Base-by-base conservation (phyloP, 2,888 invertebrate genomes). In the Hyposoter didymator region DNA sequence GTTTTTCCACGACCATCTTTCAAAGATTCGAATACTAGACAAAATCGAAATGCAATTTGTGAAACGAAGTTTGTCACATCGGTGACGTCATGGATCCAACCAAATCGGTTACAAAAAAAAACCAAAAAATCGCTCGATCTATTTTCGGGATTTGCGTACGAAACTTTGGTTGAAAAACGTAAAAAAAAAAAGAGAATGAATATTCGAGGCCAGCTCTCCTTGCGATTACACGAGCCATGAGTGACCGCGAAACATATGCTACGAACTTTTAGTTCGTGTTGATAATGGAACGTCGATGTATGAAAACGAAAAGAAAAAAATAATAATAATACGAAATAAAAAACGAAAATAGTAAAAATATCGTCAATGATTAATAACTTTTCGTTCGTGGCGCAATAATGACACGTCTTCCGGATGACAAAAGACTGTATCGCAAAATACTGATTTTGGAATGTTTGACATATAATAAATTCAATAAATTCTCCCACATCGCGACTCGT, bases 381-480 rank as follows among this genome's bases (percentile, higher is more conserved):
- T 19, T 59, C 43, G 39, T 32, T 43, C 39, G 49, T 55, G 28
- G 28, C 59, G 59, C 28, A 59, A 59, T 28, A 59, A 59, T 59
- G 28, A 59, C 28, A 59, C 22, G 43, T 14, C 12, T 17, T 22
- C n/a, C 59, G 32, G 64, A 79, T 35, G 47, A 82, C 39, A 78
- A 78, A 84, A 85, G 67, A 78, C 81, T 79, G 82, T 83, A 82
- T 82, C 22, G 69, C 69, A 70, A 84, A 93, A 93, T 93, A 93
- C 93, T 93, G 93, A 92, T 91, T 92, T 93, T 92, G 93, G 93
- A 93, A 93, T 93, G 93, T 88, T 87, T 81, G 39, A 39, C 59
- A 28, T 14, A 28, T 28, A 14, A 59, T 78, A 76, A 81, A 39
- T 39, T 39, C 1, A 84, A 43, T 43, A 8, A 74, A 32, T 64